phyloP scores from a whole-genome alignment of 1,140 invertebrate genomes.

The Fopius arisanus region DNA sequence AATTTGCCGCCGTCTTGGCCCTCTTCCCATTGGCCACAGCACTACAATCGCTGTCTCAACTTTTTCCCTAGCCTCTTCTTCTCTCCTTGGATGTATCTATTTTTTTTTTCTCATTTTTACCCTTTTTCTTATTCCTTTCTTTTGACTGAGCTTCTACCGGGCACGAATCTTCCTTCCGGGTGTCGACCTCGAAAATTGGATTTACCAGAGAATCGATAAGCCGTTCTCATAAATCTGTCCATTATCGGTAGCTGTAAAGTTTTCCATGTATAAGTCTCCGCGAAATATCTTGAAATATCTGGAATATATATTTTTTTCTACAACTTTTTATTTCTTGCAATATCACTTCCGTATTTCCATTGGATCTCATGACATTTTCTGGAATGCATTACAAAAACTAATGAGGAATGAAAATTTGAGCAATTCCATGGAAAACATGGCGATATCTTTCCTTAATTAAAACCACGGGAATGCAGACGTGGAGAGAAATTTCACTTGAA shows the following conservation, averaged over 20 bases:
- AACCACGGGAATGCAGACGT: no score
- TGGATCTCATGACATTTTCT: no score
- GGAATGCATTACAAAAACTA: no score
- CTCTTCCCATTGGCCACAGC: slow-evolving; percentile 33
- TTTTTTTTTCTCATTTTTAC: slow-evolving; percentile 17
- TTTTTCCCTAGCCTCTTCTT: slow-evolving; percentile 13
- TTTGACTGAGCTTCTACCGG: background rate
- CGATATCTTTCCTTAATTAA: no score
- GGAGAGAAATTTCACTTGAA: background rate
- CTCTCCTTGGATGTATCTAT: background rate
- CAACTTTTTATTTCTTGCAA: background rate
- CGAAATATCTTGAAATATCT: background rate
- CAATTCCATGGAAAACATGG: no score
- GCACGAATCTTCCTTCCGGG: slow-evolving; percentile 36
- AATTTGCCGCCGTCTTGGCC: slow-evolving; percentile 35
- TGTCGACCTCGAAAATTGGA: slow-evolving; percentile 55
- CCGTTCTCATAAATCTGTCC: slow-evolving; percentile 37
- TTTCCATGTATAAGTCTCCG: slow-evolving; percentile 29
- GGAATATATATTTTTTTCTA: background rate
- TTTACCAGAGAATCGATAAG: slow-evolving; percentile 39
- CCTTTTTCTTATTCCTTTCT: slow-evolving; percentile 28
- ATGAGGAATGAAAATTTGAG: background rate
- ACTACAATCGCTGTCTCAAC: background rate
- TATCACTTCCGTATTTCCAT: no score
- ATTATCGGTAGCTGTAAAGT: slow-evolving; percentile 36